A percentile compares a stretch with the other conserved stretches of the same genome.
Conservation (phyloP, 1,140 invertebrate genomes). For the Drosophila kepulauana region DNA sequence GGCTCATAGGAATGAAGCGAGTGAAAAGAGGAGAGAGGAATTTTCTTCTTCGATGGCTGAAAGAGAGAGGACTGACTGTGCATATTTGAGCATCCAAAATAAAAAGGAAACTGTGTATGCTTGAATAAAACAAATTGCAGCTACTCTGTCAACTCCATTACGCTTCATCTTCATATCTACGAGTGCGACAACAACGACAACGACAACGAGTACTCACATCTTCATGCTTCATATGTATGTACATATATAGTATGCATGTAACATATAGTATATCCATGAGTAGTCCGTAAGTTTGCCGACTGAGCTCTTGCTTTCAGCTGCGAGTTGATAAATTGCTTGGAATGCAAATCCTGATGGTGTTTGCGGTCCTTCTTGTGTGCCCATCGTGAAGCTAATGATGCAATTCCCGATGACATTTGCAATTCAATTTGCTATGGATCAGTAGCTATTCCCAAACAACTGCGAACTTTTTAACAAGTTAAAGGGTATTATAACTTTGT, state of each 20-base stretch:
- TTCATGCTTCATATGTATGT: background rate
- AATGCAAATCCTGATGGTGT: conserved; percentile 25
- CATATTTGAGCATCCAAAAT: no score
- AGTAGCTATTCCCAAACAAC: no score
- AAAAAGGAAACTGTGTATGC: background rate
- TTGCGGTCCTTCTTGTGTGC: background rate
- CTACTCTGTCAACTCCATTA: conserved; percentile 74
- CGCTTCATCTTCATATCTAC: conserved; percentile 8
- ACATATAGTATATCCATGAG: background rate
- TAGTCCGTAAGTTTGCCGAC: background rate
- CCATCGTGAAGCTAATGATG: conserved; percentile 15
- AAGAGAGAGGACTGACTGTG: no score
- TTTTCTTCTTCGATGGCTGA: no score
- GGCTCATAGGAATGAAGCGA: no score
- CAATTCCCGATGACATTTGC: conserved; percentile 20
- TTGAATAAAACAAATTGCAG: conserved; percentile 59
- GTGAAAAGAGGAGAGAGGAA: no score
- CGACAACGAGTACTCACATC: background rate
- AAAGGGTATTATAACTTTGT: no score
- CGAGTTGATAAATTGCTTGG: conserved; percentile 12
- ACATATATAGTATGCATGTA: background rate
- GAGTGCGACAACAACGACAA: no score
- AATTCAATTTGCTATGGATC: background rate
- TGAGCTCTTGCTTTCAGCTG: background rate
- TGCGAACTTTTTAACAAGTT: no score